phyloP scores from a whole-genome alignment of 2,888 invertebrate genomes.

The Cremastobaeus sp. region DNA sequence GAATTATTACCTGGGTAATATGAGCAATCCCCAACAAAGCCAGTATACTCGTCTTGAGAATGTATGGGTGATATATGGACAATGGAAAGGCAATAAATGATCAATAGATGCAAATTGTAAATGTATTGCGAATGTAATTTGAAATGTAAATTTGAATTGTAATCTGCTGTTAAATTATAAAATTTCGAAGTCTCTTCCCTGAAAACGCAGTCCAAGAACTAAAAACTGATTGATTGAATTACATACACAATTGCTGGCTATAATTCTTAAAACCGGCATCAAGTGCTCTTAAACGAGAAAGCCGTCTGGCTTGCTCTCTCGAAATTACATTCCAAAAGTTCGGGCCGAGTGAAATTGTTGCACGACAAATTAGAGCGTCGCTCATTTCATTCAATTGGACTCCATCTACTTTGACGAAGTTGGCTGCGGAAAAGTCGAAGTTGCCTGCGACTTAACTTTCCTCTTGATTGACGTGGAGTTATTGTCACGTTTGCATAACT shows the following conservation, averaged over 20 bases:
- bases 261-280: constrained; percentile 22
- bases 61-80: too few species aligned
- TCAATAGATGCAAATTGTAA: too few species aligned
- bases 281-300: constrained; percentile 27
- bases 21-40: too few species aligned
- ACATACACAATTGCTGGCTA: constrained; percentile 11
- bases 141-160: too few species aligned
- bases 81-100: too few species aligned
- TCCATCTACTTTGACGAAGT: constrained; percentile 51
- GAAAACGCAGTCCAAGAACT: too few species aligned
- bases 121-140: too few species aligned
- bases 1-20: too few species aligned
- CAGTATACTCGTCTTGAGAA: too few species aligned
- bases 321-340: constrained; percentile 50
- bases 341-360: constrained; percentile 49
- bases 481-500: constrained; percentile 77
- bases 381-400: constrained; percentile 55
- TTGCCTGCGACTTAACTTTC: constrained; percentile 70
- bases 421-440: constrained; percentile 55
- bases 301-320: constrained; percentile 22
- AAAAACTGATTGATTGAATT: too few species aligned
- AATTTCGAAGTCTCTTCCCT: too few species aligned
- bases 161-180: too few species aligned
- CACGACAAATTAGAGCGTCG: constrained; percentile 53
- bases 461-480: constrained; percentile 77